Evolutionary conservation across 2,113 vertebrate species (phyloP), one percentile per base, ranked within the genome.

Genomic region (Phainopepla nitens): DNA sequence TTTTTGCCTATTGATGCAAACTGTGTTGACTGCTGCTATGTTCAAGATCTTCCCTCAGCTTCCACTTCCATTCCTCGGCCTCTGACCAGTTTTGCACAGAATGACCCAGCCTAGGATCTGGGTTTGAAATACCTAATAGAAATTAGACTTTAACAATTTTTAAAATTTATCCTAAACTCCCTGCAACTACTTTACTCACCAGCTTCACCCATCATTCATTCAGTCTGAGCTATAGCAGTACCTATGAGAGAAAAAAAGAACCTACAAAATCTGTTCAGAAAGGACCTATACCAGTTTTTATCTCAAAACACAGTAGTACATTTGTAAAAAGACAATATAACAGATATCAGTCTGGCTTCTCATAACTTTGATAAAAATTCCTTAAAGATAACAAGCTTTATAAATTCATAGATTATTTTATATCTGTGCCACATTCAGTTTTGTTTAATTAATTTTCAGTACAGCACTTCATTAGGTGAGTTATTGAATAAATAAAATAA

Each of bases 11-110:
- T 42, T 61, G 18, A 58, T 84, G 53, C 53, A 78, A 81, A 72
- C 33, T 3, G 1, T 56, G n/a, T 9, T 11, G 22, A 25, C 18
- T 57, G 39, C 42, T 70, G 47, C n/a, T 44, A 16, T 0, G 0
- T 35, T 78, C 0, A 0, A 27, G n/a, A 57, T 21, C 61, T 53
- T 81, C 33, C 47, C 24, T 31, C 42, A 66, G 27, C 20, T 42
- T 54, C 12, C 27, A 17, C 7, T 82, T 75, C 44, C 28, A 35
- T n/a, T 33, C 7, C 18, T 75, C 6, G 13, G 22, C 41, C 36
- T 78, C 51, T 57, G 17, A 36, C 28, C 28, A 76, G n/a, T 54
- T 31, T 91, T 36, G 50, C 57, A 56, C 36, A 44, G 14, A 1
- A 0, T 50, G 39, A 42, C 36, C 17, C 36, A 53, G 1, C 10